Conservation (phyloP, 1,140 invertebrate genomes). For the Branchinecta lynchi region DNA sequence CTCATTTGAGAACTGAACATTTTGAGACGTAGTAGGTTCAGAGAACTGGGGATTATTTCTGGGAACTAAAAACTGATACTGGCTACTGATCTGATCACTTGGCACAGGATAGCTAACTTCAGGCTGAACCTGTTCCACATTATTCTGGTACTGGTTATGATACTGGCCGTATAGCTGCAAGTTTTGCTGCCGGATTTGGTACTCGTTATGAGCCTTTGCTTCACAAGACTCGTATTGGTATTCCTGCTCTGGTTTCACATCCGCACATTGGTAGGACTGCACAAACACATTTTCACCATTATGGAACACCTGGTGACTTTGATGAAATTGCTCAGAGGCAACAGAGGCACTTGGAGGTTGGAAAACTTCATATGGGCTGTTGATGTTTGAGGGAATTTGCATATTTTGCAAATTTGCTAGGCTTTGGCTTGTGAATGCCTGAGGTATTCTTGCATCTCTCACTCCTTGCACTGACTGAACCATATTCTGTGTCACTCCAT, state of each 20-base stretch:
- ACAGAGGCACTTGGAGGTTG: neutral
- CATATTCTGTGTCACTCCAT: neutral
- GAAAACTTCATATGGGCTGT: neutral
- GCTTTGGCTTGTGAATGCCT: neutral
- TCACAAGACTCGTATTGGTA: neutral
- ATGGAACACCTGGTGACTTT: neutral
- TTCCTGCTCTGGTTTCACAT: neutral
- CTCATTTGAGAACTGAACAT: neutral
- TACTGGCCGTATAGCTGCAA: neutral
- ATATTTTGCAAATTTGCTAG: neutral
- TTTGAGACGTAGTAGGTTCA: neutral
- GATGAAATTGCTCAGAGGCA: neutral
- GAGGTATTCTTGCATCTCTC: neutral
- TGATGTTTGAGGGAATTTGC: neutral
- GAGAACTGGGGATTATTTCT: neutral
- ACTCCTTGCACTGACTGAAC: neutral
- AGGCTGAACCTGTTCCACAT: neutral
- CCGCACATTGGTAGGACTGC: neutral
- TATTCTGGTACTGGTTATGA: neutral
- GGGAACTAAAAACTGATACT: neutral
- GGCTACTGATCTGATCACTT: neutral
- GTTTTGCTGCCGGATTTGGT: neutral
- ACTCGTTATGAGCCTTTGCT: neutral
- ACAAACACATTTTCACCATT: slow-evolving; percentile 4
- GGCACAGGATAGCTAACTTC: neutral